These are phyloP conservation scores for Forbesichthys agassizii DNA, from an alignment of 2,113 vertebrate species.

Conservation along the genomic window DNA sequence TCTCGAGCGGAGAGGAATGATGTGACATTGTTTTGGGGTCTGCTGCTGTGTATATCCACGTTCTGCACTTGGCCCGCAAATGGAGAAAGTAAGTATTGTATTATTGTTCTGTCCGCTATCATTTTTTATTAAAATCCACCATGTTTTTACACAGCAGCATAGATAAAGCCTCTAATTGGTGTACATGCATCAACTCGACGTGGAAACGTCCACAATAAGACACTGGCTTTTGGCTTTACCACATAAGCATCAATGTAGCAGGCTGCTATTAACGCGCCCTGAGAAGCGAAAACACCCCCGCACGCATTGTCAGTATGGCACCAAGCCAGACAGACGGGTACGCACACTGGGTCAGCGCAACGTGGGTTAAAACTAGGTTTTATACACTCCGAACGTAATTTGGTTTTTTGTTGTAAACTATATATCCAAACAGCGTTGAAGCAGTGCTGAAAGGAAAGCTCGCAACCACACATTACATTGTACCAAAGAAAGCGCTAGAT, in stretches of 20 bases:
- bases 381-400: no score
- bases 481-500: no score
- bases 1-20: slow-evolving; percentile 81
- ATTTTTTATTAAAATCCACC: no score
- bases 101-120: no score
- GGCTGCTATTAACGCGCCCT: neutral
- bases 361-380: no score
- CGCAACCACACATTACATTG: no score
- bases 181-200: neutral
- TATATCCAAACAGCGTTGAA: no score
- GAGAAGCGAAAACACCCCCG: neutral
- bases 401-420: no score
- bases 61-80: slow-evolving; percentile 84
- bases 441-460: no score
- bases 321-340: neutral
- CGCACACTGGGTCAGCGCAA: no score
- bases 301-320: neutral
- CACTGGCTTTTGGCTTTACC: neutral
- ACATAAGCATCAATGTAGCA: neutral
- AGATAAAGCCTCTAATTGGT: neutral
- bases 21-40: slow-evolving; percentile 89
- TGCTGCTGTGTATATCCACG: slow-evolving; percentile 81
- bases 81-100: slow-evolving; percentile 89
- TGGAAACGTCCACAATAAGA: neutral
- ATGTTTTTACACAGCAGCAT: no score